Base-by-base conservation (phyloP, 2,113 vertebrate species). In the Pheucticus melanocephalus region DNA sequence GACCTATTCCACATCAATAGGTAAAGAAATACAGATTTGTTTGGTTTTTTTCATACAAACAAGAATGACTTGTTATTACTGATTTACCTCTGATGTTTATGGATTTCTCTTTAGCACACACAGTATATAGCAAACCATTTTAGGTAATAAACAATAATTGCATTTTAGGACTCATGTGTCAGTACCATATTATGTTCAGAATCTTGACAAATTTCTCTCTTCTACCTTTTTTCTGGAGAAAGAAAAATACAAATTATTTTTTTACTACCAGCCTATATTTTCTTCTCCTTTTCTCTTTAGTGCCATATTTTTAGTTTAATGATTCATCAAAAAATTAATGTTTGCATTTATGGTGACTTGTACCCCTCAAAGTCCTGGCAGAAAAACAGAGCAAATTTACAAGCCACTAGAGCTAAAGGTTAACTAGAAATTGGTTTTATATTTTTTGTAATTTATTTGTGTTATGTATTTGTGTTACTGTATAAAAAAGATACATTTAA, bases 361-460 rank as follows among this genome's bases (percentile, higher is more conserved):
- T 93, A 82, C 37, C 15, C 48, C 75, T 91, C 63, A 93, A 97
- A 78, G 81, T 90, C 65, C 64, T 91, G 53, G 54, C 82, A 91
- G 60, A 82, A 96, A 97, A 95, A 1, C 31, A 93, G 91, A 97
- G 50, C n/a, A 95, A 78, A 51, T 93, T 94, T 73, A 81, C 22
- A 95, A 96, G 68, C n/a, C 56, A 95, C 68, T 44, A 95, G 73
- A 95, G 56, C 56, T 95, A 90, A 95, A 97, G 95, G 66, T 97
- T 96, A 97, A 97, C 96, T 97, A 95, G 86, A 98, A 97, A 96
- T 95, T 98, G 97, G 82, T 92, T 94, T 86, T 94, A 82, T 93
- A 81, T 86, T 92, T 82, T 87, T 92, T 35, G 57, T 94, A 95
- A 95, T 97, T 93, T 93, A 95, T 95, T 96, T 96, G 81, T 97